A percentile compares a stretch with the other conserved stretches of the same genome.
phyloP scores from a whole-genome alignment of 1,140 invertebrate genomes.

The Panagrolaimus sp. region DNA sequence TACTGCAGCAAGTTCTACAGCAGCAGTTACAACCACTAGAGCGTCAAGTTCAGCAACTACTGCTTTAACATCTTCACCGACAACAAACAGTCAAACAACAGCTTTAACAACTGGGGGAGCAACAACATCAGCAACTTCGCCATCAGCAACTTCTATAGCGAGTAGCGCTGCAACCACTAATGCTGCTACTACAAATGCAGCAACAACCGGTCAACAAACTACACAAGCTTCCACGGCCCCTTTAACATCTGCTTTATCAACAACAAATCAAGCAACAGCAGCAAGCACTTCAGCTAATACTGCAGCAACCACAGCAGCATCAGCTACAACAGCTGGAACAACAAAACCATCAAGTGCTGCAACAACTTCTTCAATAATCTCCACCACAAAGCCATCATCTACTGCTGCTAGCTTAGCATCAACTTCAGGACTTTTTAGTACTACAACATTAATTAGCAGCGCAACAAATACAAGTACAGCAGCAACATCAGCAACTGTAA shows the following conservation, averaged over 20 bases:
- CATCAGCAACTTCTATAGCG: neutral
- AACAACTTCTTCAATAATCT: neutral
- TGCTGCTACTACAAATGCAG: no score
- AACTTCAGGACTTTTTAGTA: neutral
- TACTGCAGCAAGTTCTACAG: neutral
- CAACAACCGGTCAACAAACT: neutral
- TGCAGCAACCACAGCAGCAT: neutral
- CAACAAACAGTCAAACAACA: neutral
- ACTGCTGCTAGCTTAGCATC: neutral
- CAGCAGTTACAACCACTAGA: neutral
- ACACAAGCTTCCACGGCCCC: neutral
- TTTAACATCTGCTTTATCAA: neutral
- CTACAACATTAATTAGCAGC: neutral
- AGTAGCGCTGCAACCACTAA: neutral
- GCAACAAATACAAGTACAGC: neutral
- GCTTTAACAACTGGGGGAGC: neutral
- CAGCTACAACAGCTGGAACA: neutral
- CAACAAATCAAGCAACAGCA: neutral
- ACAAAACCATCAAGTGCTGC: neutral
- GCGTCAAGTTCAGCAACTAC: neutral
- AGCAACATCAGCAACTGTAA: neutral
- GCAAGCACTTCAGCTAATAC: neutral
- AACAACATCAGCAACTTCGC: neutral
- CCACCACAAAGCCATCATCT: no score
- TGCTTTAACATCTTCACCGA: neutral